These are phyloP conservation scores for Nesoenas mayeri DNA, from an alignment of 2,113 vertebrate genomes.

Conservation along the genomic window DNA sequence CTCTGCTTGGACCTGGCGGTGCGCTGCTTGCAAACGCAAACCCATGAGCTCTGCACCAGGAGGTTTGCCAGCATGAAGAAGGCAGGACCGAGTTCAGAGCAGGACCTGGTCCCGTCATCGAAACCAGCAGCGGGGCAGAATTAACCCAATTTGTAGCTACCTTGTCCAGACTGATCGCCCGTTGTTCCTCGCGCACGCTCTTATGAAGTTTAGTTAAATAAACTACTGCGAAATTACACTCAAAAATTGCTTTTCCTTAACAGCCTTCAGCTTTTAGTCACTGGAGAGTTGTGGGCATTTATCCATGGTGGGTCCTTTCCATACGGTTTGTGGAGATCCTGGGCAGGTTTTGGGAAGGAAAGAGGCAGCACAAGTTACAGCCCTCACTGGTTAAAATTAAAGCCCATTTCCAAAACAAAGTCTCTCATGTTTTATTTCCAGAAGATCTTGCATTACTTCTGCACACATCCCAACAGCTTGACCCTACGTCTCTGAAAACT, in stretches of 20 bases:
- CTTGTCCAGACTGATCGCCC: not conserved
- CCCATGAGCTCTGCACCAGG: not conserved
- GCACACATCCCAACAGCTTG: not conserved
- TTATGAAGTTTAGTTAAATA: not conserved
- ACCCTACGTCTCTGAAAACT: not conserved
- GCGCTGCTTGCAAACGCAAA: not conserved
- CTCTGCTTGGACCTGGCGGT: not conserved
- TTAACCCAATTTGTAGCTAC: slow-evolving; percentile 1
- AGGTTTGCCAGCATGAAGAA: not conserved
- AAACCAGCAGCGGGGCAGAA: not conserved
- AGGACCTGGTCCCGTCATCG: not conserved
- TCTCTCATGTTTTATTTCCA: not conserved
- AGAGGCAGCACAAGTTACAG: not conserved
- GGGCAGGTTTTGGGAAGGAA: not conserved
- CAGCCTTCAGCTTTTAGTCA: not conserved
- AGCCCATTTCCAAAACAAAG: not conserved
- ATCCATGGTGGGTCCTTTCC: not conserved
- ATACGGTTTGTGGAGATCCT: not conserved
- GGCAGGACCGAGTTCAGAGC: not conserved
- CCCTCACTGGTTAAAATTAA: not conserved
- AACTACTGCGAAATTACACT: not conserved
- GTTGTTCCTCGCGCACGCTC: not conserved
- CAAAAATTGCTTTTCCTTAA: not conserved
- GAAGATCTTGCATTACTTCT: not conserved
- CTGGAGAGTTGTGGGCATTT: fast-evolving